Evolutionary conservation across 2,113 vertebrate species (phyloP), one percentile per base, ranked within the genome.

Genomic region (Carassius gibelio): DNA sequence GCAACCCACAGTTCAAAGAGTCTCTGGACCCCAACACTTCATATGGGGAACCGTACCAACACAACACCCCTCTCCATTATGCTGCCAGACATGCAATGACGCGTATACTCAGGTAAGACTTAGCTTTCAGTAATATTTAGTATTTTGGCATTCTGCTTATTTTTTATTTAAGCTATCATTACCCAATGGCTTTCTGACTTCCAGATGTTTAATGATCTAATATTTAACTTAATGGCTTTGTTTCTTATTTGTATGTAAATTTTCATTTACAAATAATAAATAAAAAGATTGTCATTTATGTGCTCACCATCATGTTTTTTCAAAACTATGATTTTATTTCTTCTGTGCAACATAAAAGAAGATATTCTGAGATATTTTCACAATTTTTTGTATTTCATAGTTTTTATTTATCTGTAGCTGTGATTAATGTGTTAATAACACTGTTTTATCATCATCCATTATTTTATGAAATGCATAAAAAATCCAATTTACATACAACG

Each of bases 11-110:
- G 89, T 95, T 99, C 75, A 99, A 98, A 93, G 97, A 99, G 91
- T 96, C 97, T 87, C 93, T 99, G 91, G 98, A 99, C 93, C 98
- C 98, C 90, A 99, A 99, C 93, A 95, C 96, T 90, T 98, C 97
- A 61, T 99, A 99, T 50, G 98, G 98, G 91, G 98, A 99, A 88
- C 96, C 97, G 2, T 99, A 99, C 91, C 97, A 99, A 93, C 98
- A 99, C 93, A 99, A 99, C 90, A 99, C 98, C 89, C 96, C 98
- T 0, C 95, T 99, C 86, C 98, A 99, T 93, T 99, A 99, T 85
- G 97, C 97, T 93, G 96, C 97, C 88, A 95, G 96, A 89, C 97
- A 99, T 87, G 97, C 97, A 89, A 99, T 99, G 98, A 95, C 95
- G 74, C 97, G 96, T 87, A 96, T 99, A 88, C 93, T 99, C 92